Conservation (phyloP, 2,113 vertebrate species). For the Lophura nycthemera region DNA sequence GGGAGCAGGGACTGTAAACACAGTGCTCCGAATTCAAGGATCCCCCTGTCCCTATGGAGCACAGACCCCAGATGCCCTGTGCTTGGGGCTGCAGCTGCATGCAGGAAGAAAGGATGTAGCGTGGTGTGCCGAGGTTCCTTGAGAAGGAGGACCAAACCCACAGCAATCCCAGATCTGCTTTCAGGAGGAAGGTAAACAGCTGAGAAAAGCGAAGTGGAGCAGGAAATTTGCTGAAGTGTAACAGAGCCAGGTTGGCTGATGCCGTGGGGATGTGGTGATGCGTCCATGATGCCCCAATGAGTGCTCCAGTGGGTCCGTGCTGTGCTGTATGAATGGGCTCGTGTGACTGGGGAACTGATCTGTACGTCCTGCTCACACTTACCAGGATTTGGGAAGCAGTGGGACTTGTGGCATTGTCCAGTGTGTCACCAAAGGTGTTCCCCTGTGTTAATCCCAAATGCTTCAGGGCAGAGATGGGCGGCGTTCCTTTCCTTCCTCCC, state of each 20-base stretch:
- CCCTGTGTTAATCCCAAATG: no score
- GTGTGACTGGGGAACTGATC: neutral
- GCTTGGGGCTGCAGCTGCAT: no score
- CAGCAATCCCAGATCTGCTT: neutral
- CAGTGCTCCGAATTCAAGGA: neutral
- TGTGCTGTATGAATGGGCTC: neutral
- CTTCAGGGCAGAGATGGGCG: no score
- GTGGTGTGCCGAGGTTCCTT: neutral
- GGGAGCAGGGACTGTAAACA: neutral
- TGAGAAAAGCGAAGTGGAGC: neutral
- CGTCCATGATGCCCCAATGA: neutral
- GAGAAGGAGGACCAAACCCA: neutral
- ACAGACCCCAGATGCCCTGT: neutral
- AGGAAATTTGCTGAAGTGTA: conserved; percentile 19
- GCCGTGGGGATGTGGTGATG: neutral
- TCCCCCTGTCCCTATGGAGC: neutral
- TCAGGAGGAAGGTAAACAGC: neutral
- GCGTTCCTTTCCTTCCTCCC: no score
- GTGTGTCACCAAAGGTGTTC: neutral
- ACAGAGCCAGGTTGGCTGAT: neutral
- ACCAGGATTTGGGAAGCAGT: neutral
- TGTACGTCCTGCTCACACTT: fast-evolving
- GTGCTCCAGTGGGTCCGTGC: neutral
- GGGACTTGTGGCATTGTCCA: neutral
- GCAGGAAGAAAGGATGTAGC: neutral